A percentile compares a stretch with the other conserved stretches of the same genome.
Conservation (phyloP, 2,888 invertebrate species). For the Coelinius sp. region DNA sequence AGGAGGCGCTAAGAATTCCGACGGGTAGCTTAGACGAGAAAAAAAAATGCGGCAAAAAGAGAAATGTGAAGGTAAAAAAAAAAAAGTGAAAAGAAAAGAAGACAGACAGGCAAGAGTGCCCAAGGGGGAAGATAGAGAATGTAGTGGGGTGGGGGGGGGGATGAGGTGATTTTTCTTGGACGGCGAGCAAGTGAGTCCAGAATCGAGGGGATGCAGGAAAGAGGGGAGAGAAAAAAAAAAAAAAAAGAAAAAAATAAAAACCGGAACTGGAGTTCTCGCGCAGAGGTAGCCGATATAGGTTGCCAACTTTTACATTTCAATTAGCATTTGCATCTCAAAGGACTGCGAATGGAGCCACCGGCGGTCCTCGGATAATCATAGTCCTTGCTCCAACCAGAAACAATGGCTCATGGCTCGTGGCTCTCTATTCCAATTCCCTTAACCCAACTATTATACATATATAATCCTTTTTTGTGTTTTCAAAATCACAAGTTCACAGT, state of each 20-base stretch:
- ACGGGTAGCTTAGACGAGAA: neutral
- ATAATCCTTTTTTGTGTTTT: neutral
- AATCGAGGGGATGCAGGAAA: neutral
- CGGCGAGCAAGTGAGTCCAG: neutral
- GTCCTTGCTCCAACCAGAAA: constrained; percentile 49
- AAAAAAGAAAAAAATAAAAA: constrained; percentile 21
- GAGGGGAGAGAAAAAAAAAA: neutral
- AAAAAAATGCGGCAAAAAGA: constrained; percentile 14
- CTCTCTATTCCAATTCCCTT: neutral
- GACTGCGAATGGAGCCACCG: constrained; percentile 48
- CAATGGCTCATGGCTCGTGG: constrained; percentile 39
- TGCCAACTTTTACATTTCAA: constrained; percentile 56
- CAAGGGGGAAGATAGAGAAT: constrained; percentile 1
- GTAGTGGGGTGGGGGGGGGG: no score
- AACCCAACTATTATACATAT: constrained; percentile 8
- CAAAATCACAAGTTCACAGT: constrained; percentile 21
- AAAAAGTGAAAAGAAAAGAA: constrained; percentile 21
- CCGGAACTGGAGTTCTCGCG: constrained; percentile 17
- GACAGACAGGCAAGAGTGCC: constrained; percentile 24
- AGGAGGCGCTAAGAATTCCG: constrained; percentile 30
- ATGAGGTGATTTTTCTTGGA: constrained; percentile 1
- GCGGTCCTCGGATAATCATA: constrained; percentile 49
- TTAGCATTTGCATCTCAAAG: constrained; percentile 58
- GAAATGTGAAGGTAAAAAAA: neutral
- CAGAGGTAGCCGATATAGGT: constrained; percentile 51